These are phyloP conservation scores for Ivindomyrus marchei DNA, from an alignment of 2,113 vertebrate genomes.

Conservation along the genomic window DNA sequence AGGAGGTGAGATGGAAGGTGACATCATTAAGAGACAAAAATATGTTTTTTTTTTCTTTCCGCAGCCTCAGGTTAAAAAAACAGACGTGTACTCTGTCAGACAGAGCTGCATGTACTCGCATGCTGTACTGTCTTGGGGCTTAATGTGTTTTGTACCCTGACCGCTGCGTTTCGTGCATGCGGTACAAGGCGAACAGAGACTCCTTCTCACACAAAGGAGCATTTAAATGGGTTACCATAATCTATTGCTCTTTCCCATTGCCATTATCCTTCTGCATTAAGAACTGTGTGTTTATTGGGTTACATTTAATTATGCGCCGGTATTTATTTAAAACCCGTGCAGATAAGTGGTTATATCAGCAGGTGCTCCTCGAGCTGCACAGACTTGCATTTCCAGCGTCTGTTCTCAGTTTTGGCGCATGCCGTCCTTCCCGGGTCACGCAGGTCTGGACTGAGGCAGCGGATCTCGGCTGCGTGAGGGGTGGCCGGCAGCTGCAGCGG, in stretches of 20 bases:
- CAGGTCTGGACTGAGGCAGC: not conserved
- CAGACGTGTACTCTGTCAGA: not conserved
- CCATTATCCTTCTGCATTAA: not conserved
- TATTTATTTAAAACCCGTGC: not conserved
- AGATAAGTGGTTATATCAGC: not conserved
- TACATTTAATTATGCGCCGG: not conserved
- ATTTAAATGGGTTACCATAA: not conserved
- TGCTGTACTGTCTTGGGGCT: not conserved
- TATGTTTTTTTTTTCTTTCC: not conserved
- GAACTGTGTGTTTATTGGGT: not conserved
- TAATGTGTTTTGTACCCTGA: not conserved
- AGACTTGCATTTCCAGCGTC: not conserved
- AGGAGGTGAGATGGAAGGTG: not conserved
- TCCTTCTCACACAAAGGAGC: not conserved
- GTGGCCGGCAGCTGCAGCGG: slow-evolving; percentile 22
- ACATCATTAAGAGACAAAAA: not conserved
- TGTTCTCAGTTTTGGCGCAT: not conserved
- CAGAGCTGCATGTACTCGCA: not conserved
- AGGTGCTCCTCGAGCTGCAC: not conserved
- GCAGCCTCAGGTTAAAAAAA: not conserved
- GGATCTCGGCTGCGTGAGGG: not conserved
- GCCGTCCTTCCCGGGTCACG: not conserved
- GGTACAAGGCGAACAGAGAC: not conserved
- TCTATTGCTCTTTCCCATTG: not conserved
- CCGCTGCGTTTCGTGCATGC: not conserved